Evolutionary conservation across 53 echinoderm and acorn worm species (phyloP).

Genomic region (Hippasteria phrygiana): DNA sequence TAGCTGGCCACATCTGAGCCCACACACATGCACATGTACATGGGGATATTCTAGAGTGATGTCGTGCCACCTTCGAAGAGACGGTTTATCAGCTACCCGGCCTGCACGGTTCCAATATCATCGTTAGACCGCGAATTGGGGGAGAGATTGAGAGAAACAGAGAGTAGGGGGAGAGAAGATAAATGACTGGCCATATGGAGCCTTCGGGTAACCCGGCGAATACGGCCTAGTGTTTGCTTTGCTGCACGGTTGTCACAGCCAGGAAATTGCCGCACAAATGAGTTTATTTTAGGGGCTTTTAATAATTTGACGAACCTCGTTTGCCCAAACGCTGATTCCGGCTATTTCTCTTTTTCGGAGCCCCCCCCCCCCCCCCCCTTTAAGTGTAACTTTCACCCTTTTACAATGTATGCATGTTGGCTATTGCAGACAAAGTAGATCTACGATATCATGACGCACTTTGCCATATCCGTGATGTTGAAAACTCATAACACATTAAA

Average conservation of each 20-base stretch:
- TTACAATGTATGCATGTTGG: too few relatives aligned
- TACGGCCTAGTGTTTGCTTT: conserved; percentile 51
- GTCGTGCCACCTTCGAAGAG: neutral
- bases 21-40: too few relatives aligned
- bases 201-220: conserved; percentile 27
- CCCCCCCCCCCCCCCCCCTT: too few relatives aligned
- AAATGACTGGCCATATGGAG: conserved; percentile 67
- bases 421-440: too few relatives aligned
- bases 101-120: conserved; percentile 4
- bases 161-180: conserved; percentile 1
- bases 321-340: conserved; percentile 53
- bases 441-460: too few relatives aligned
- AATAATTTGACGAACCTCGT: conserved; percentile 64
- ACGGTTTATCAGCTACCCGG: neutral
- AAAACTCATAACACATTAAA: too few relatives aligned
- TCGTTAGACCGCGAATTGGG: neutral
- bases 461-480: too few relatives aligned
- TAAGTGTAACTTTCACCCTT: too few relatives aligned
- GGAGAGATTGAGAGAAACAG: neutral
- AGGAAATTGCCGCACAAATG: conserved; percentile 67
- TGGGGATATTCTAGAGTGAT: neutral
- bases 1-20: too few relatives aligned
- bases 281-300: conserved; percentile 65
- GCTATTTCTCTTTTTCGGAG: neutral
- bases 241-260: conserved; percentile 53